Evolutionary conservation across 2,888 invertebrate genomes (phyloP).

Genomic region (Philonicus albiceps): DNA sequence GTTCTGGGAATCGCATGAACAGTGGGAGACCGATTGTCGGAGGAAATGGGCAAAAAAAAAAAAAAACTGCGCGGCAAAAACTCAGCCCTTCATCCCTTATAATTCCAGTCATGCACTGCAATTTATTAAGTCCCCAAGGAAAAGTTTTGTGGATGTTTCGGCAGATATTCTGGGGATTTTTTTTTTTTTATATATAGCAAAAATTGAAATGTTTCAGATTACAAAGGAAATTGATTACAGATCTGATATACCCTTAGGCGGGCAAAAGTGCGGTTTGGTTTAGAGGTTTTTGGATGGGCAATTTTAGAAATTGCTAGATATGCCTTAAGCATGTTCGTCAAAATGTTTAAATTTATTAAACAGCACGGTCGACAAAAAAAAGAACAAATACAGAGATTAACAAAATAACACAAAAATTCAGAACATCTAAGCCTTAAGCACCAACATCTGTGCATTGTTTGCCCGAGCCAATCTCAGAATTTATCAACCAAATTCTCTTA

Average conservation of each 20-base stretch:
- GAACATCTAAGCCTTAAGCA: too few species aligned
- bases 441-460: too few species aligned
- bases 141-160: not conserved
- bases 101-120: slow-evolving; percentile 26
- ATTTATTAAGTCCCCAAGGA: slow-evolving; percentile 22
- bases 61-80: not conserved
- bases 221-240: not conserved
- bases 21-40: not conserved
- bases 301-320: too few species aligned
- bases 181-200: not conserved
- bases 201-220: not conserved
- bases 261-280: not conserved
- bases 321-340: too few species aligned
- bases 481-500: too few species aligned
- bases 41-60: not conserved
- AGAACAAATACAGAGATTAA: too few species aligned
- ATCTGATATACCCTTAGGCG: not conserved
- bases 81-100: not conserved
- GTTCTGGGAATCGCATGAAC: not conserved
- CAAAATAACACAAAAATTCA: too few species aligned
- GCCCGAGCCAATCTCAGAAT: too few species aligned
- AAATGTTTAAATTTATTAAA: too few species aligned
- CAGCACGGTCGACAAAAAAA: too few species aligned
- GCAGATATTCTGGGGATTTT: not conserved
- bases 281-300: not conserved